phyloP scores from a whole-genome alignment of 2,888 invertebrate genomes.

The Callinectes sapidus region DNA sequence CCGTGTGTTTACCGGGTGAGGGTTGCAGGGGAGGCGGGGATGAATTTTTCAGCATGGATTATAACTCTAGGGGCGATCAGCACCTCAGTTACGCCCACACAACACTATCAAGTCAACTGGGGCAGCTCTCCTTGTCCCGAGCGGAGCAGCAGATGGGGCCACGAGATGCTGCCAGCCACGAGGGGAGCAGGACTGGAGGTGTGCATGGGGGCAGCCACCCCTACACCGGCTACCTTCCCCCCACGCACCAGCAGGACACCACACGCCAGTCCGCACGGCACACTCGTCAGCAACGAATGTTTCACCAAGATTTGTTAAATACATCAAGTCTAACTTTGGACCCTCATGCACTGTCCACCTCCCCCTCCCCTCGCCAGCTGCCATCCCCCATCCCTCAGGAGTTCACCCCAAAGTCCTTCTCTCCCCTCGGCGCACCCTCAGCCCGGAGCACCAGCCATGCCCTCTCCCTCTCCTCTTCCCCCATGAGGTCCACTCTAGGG shows the following conservation, averaged over 20 bases:
- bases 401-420: slow-evolving; percentile 29
- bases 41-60: slow-evolving; percentile 41
- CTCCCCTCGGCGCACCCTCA: slow-evolving; percentile 21
- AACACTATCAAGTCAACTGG: slow-evolving; percentile 35
- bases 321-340: neutral
- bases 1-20: neutral
- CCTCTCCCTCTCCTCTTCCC: slow-evolving; percentile 51
- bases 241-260: neutral
- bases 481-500: slow-evolving; percentile 46
- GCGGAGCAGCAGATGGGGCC: slow-evolving; percentile 38
- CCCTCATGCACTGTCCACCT: neutral
- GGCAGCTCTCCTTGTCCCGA: slow-evolving; percentile 39
- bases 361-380: slow-evolving; percentile 8
- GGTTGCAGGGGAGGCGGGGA: neutral
- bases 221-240: slow-evolving; percentile 28
- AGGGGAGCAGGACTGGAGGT: neutral
- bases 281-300: slow-evolving; percentile 18
- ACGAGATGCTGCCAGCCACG: neutral
- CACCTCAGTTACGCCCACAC: slow-evolving; percentile 50
- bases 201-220: neutral
- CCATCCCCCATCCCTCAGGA: slow-evolving; percentile 35
- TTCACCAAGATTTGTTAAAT: slow-evolving; percentile 36
- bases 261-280: too few relatives aligned
- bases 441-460: slow-evolving; percentile 32
- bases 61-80: slow-evolving; percentile 55